phyloP scores from a whole-genome alignment of 2,888 invertebrate genomes.

The Hartigia nigra region DNA sequence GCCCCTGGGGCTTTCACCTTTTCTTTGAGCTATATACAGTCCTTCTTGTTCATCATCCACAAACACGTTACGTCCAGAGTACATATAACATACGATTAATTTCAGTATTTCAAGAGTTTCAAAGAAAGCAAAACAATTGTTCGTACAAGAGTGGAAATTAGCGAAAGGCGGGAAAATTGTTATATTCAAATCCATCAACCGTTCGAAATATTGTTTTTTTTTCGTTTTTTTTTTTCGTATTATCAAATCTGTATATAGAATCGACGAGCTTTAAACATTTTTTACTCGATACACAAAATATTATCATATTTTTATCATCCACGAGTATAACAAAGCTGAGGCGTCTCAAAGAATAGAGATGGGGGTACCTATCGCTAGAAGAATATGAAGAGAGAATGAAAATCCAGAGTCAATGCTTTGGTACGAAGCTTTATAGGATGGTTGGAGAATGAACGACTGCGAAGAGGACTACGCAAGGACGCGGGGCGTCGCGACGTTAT shows the following conservation, averaged over 20 bases:
- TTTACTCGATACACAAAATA: not conserved
- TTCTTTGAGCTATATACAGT: not conserved
- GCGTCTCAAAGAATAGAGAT: not conserved
- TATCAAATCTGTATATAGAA: not conserved
- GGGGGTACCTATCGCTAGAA: conserved; percentile 19
- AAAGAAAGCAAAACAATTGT: not conserved
- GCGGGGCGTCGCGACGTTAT: conserved; percentile 54
- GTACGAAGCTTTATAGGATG: not conserved
- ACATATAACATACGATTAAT: not conserved
- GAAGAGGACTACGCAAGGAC: conserved; percentile 2
- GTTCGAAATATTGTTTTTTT: too few relatives aligned
- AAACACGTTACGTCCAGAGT: not conserved
- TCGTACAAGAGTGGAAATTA: not conserved
- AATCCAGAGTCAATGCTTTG: not conserved
- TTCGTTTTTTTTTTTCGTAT: too few relatives aligned
- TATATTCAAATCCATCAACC: not conserved
- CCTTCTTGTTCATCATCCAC: not conserved
- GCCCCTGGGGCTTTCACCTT: not conserved
- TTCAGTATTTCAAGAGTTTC: not conserved
- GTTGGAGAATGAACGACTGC: not conserved
- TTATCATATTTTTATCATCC: not conserved
- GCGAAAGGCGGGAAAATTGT: not conserved
- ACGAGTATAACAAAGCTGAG: not conserved
- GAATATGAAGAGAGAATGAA: conserved; percentile 10
- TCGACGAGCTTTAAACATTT: not conserved